A percentile compares a stretch with the other conserved stretches of the same genome.
These are phyloP conservation scores for Macquaria ambigua DNA, from an alignment of 2,113 vertebrate species.

Conservation along the genomic window DNA sequence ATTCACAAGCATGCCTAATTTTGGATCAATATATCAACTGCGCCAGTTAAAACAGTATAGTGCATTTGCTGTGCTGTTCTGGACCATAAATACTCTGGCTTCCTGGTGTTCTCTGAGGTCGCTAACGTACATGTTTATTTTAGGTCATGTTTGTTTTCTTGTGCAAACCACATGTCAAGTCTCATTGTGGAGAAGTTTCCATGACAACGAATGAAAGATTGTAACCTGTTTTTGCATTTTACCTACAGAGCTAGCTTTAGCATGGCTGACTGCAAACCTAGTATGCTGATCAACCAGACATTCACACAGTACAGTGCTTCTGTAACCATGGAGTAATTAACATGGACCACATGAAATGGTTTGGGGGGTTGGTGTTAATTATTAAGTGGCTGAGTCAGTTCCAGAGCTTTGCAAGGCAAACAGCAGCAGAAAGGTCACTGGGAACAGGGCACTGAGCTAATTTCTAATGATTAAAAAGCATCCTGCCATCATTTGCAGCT, in stretches of 20 bases:
- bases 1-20: slow-evolving; percentile 44
- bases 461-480: slow-evolving; percentile 35
- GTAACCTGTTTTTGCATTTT: background rate
- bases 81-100: background rate
- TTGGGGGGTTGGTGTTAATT: slow-evolving; percentile 58
- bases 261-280: background rate
- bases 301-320: slow-evolving; percentile 12
- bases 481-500: slow-evolving; percentile 9
- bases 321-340: slow-evolving; percentile 36
- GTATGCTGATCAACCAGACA: slow-evolving; percentile 15
- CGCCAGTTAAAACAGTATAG: slow-evolving; percentile 4
- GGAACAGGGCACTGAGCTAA: background rate
- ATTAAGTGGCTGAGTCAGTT: slow-evolving; percentile 58
- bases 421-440: slow-evolving; percentile 41
- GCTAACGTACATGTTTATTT: background rate
- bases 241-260: background rate
- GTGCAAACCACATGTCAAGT: slow-evolving; percentile 4
- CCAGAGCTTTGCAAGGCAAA: slow-evolving; percentile 39
- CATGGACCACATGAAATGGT: slow-evolving; percentile 42
- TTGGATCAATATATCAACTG: slow-evolving; percentile 54
- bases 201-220: background rate
- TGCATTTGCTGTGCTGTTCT: background rate
- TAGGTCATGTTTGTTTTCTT: background rate
- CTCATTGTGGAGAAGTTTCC: background rate
- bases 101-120: background rate